Base-by-base conservation (phyloP, 2,113 vertebrate species). In the Chlorodrepanis virens region DNA sequence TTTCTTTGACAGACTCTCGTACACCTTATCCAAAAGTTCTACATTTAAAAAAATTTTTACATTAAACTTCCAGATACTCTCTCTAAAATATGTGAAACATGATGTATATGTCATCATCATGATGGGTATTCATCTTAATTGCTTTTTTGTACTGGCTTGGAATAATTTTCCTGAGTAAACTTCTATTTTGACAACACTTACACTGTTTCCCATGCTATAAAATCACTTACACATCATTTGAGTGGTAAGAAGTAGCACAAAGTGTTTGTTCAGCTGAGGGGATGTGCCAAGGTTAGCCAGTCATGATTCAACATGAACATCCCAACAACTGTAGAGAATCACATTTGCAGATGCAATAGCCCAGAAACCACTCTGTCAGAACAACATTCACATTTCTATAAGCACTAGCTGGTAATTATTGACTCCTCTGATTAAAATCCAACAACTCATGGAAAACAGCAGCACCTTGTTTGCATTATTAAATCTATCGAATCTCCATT, bases 321-420 rank as follows among this genome's bases (percentile, higher is more conserved):
- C 33, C 31, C 52, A 53, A 23, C 11, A 40, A 10, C 11, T 40
- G 9, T 0, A 54, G 29, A 33, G 14, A 88, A 89, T 72, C 59
- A 12, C 31, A 61, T 87, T 18, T 50, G 53, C 37, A 87, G 65
- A 67, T 82, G 31, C 69, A 75, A 60, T 40, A 86, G 19, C 69
- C 52, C 92, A 93, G 83, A 83, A 85, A 84, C 39, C 60, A 71
- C 89, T 37, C 85, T 93, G 67, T 82, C 52, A 92, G 44, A 90
- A 39, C 45, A 89, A 49, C 64, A 57, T 56, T 90, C 67, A 40
- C 12, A 39, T 91, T 96, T 59, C 56, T 92, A 52, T 72, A 65
- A 83, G 35, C 22, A 53, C 39, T 70, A 82, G 42, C 56, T 88
- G 87, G n/a, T 56, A 64, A 68, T 83, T 87, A 70, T 77, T 12